These are phyloP conservation scores for Melanostoma scalare DNA, from an alignment of 2,888 invertebrate genomes.

Conservation along the genomic window DNA sequence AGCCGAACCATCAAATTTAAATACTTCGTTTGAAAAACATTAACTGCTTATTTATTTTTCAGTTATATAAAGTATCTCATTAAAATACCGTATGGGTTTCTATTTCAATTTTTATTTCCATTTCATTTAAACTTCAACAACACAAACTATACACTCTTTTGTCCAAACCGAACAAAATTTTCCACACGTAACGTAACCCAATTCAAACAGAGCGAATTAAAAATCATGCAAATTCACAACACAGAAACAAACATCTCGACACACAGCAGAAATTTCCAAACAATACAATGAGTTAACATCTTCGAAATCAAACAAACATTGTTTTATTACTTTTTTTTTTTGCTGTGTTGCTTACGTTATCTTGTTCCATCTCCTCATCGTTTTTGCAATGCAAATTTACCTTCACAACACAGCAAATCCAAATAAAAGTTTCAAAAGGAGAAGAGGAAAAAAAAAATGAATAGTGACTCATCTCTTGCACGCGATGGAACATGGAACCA, in stretches of 20 bases:
- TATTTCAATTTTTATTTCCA: constrained; percentile 37
- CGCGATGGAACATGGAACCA: constrained; percentile 62
- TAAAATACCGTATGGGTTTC: constrained; percentile 25
- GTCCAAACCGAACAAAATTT: constrained; percentile 42
- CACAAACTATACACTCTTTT: constrained; percentile 32
- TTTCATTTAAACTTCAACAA: neutral
- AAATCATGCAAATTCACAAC: constrained; percentile 61
- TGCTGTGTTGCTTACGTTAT: constrained; percentile 45
- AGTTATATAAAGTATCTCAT: constrained; percentile 35
- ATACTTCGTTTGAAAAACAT: constrained; percentile 1
- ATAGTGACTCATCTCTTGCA: constrained; percentile 69
- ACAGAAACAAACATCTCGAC: constrained; percentile 14
- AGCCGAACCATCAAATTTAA: constrained; percentile 23
- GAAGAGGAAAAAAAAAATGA: constrained; percentile 22
- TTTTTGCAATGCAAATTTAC: constrained; percentile 72
- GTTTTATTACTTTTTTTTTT: constrained; percentile 40
- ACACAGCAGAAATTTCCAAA: constrained; percentile 59
- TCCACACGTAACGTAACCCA: constrained; percentile 68
- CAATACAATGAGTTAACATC: constrained; percentile 68
- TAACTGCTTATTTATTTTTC: constrained; percentile 34
- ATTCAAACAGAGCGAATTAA: constrained; percentile 68
- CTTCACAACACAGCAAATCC: constrained; percentile 50
- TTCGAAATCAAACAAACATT: constrained; percentile 67
- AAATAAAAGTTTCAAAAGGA: constrained; percentile 32
- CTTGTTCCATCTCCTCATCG: constrained; percentile 59